Evolutionary conservation across 2,113 vertebrate genomes (phyloP), one percentile per base, ranked within the genome.

Genomic region (Tautogolabrus adspersus): DNA sequence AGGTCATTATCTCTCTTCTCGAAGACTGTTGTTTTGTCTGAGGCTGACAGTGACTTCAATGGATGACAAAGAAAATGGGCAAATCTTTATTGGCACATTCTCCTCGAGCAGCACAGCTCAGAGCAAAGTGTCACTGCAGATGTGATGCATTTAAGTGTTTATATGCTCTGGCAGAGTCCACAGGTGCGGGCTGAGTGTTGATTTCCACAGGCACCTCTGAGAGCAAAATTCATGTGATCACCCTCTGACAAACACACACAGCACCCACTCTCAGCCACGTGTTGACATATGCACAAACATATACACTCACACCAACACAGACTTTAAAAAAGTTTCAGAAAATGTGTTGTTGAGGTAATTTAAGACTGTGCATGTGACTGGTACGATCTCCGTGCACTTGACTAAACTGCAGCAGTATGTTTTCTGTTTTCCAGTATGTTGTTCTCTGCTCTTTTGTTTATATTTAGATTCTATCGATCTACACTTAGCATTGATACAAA

Each of bases 101-200:
- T 88, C 84, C 87, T 86, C 1, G 6, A 0, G 3, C 13, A 79
- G 44, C 2, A 55, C 44, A 40, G 38, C 38, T 40, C 62, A 1
- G 73, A 61, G 79, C 60, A 19, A 38, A 72, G 83, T 85, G 88
- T 89, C 91, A 87, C 47, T 54, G 77, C 72, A 79, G 84, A 87
- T 86, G 87, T 88, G 89, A 87, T 89, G 72, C 54, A 87, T 89
- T 84, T 83, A 73, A 85, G 76, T 47, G 76, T 87, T 89, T 87
- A 89, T 90, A 82, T 67, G 65, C 49, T 80, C 49, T 88, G 89
- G 74, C 87, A 89, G 67, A 63, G 87, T 81, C 84, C 86, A 82
- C 86, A 88, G 90, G 90, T 92, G 82, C 3, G n/a, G 73, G 65
- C 19, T 60, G 19, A 80, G 73, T 84, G 82, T 70, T 66, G 70